Evolutionary conservation across 2,888 invertebrate genomes (phyloP).

Genomic region (Nowickia ferox): DNA sequence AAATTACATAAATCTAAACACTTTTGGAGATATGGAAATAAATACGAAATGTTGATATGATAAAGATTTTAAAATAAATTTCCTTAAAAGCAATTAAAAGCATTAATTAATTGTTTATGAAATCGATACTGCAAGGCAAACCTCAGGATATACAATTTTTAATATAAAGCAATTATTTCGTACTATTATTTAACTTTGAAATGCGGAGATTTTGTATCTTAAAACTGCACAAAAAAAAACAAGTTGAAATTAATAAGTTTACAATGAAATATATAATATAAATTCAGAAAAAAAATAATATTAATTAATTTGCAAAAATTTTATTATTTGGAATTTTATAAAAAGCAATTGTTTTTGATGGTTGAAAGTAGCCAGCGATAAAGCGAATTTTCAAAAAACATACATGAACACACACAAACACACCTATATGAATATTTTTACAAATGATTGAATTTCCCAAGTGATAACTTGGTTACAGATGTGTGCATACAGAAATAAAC

Average conservation of each 20-base stretch:
- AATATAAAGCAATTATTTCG: constrained; percentile 23
- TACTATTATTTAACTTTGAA: neutral
- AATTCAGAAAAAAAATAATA: neutral
- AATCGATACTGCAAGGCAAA: neutral
- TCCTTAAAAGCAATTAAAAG: neutral
- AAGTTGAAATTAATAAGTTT: neutral
- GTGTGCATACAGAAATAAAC: neutral
- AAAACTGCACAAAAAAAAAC: neutral
- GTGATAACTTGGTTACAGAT: constrained; percentile 16
- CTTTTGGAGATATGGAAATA: neutral
- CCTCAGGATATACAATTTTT: constrained; percentile 2
- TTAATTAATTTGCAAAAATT: constrained; percentile 26
- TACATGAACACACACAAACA: neutral
- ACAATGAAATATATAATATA: neutral
- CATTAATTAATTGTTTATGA: constrained; percentile 27
- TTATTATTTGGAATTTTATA: constrained; percentile 3
- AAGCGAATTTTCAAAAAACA: neutral
- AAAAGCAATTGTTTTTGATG: constrained; percentile 25
- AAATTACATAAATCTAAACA: neutral
- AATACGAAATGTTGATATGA: constrained; percentile 14
- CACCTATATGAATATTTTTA: constrained; percentile 1
- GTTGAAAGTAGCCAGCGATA: constrained; percentile 14
- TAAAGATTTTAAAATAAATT: constrained; percentile 21
- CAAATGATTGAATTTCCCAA: constrained; percentile 27
- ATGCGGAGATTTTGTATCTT: neutral